Evolutionary conservation across 2,113 vertebrate species (phyloP), one percentile per base, ranked within the genome.

Genomic region (Pseudorectes ferrugineus): DNA sequence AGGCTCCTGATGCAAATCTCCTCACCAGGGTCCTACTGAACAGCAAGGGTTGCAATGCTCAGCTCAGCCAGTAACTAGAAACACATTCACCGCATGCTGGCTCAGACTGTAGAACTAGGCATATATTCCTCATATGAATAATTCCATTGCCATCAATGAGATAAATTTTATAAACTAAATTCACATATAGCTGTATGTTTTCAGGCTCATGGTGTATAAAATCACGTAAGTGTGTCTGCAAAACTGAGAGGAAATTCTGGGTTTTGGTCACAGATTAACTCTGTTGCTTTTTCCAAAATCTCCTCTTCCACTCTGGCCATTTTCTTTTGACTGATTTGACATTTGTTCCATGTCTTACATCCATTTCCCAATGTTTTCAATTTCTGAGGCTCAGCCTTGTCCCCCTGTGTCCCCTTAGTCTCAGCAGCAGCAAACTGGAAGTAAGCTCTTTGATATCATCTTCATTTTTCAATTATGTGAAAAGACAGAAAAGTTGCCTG

Each of bases 381-480:
- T 83, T 92, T 45, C 67, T 76, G 71, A 90, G 45, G 20, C n/a
- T 92, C 15, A 76, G 40, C 36, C 13, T 88, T 68, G n/a, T n/a
- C 12, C 6, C 12, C 0, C 8, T 84, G 19, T 6, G 4, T 51
- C 24, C 19, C 20, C 9, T 0, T 2, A 59, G 26, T 21, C 59
- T 55, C 26, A 72, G 35, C 11, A 57, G 48, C 43, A 87, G 52
- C 70, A 95, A 82, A 75, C 48, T 71, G 20, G 33, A 87, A 77
- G 19, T 43, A 42, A 33, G 20, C 36, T 91, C 55, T 63, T 81
- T 54, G 55, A 48, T 48, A 78, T 46, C 17, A 12, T 25, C 51
- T 29, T 38, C 38, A 15, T 25, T 62, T 66, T 70, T 66, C 26
- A n/a, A 8, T 66, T 7, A 51, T 40, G 38, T 67, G 26, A 89